Evolutionary conservation across 2,113 vertebrate species (phyloP).

Genomic region (Butastur rufipennis): DNA sequence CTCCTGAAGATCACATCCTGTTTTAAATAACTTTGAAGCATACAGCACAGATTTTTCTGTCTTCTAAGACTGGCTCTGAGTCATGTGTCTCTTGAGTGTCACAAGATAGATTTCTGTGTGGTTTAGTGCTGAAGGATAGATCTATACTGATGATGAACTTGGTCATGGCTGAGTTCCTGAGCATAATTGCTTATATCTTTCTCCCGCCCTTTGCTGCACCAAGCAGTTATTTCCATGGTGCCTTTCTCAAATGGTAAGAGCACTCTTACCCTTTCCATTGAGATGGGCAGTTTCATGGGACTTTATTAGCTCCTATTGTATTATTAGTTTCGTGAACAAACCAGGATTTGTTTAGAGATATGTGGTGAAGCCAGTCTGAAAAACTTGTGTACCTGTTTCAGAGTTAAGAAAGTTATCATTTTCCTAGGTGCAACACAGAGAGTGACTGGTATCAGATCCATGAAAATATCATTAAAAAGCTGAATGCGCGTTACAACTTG

Average conservation of each 20-base stretch:
- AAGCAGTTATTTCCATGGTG: not conserved
- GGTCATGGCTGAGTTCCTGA: not conserved
- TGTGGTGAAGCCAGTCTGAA: not conserved
- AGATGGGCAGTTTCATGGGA: not conserved
- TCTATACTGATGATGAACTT: not conserved
- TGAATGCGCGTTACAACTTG: conserved; percentile 93
- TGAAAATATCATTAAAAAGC: conserved; percentile 96
- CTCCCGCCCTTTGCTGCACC: not conserved
- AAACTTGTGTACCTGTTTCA: not conserved
- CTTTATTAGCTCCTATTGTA: not conserved
- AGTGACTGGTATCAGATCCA: conserved; percentile 98
- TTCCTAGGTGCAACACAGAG: conserved; percentile 93
- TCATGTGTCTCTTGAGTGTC: not conserved
- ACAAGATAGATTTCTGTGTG: not conserved
- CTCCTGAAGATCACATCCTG: not conserved
- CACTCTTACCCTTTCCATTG: not conserved
- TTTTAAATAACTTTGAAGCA: not conserved
- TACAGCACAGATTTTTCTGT: not conserved
- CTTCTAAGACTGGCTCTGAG: not conserved
- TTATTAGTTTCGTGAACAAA: not conserved
- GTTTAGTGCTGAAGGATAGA: not conserved
- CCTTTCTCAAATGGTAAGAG: not conserved
- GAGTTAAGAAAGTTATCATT: not conserved
- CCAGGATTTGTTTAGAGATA: not conserved
- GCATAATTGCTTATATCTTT: not conserved